Evolutionary conservation across 2,888 invertebrate species (phyloP), one percentile per base, ranked within the genome.

Genomic region (Tachina lurida): DNA sequence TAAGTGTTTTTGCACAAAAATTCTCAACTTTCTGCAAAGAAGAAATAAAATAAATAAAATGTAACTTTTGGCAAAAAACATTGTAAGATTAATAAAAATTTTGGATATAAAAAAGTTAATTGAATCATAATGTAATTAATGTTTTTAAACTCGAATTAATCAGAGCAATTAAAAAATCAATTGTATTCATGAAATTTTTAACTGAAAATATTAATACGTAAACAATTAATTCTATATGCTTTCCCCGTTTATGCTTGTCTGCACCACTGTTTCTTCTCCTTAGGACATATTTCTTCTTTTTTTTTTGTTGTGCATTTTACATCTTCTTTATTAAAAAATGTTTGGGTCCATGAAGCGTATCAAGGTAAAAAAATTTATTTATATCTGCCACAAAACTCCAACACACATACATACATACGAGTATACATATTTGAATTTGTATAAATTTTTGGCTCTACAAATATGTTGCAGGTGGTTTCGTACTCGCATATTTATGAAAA

Each of bases 331-430:
- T 13, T n/a, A 31, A 39, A 45, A 54, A 19, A 60, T 63, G 15
- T 67, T 67, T 52, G 65, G 81, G 67, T 68, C 67, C 68, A 75
- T 75, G 62, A 68, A 75, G 68, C 81, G 81, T 75, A 58, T 76
- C 63, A 47, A 22, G 19, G 12, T 17, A 63, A 54, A 43, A n/a
- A 65, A 43, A 13, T 31, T 31, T 31, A 17, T 54, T 22, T 54
- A 15, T 47, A 5, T 39, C 45, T 58, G 31, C 43, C 41, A 62
- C 31, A 56, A 65, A 39, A 70, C 19, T 52, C n/a, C 10, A 65
- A 65, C 47, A n/a, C 17, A 43, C 56, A 73, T 41, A 22, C 63
- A 22, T 22, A n/a, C n/a, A n/a, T n/a, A n/a, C n/a, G n/a, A n/a
- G n/a, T n/a, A n/a, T n/a, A 22, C 22, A 22, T 31, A 22, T 56